A percentile compares a stretch with the other conserved stretches of the same genome.
Evolutionary conservation across 2,797 vertebrate genomes (phyloP).

Genomic region (Coluber constrictor): DNA sequence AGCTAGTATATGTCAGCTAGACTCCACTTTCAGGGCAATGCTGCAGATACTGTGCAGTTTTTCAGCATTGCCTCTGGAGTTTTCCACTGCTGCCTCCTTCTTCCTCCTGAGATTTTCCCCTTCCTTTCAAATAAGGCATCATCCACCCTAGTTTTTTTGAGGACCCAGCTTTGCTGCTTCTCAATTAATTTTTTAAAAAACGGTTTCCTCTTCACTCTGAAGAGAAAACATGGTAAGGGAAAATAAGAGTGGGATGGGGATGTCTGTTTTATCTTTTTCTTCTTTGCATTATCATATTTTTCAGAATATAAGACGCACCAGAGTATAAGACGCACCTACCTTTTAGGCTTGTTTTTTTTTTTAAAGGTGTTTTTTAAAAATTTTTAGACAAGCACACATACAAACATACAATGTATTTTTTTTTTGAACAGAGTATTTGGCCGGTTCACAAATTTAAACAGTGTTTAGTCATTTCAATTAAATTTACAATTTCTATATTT

Average conservation of each 20-base stretch:
- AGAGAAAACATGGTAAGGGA: no score
- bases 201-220: neutral
- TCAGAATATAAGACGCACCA: no score
- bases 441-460: no score
- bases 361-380: no score
- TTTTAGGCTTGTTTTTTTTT: no score
- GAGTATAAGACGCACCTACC: no score
- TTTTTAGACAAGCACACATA: no score
- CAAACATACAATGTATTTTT: no score
- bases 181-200: neutral
- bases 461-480: no score
- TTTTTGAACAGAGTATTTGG: no score
- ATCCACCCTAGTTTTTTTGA: neutral
- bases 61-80: neutral
- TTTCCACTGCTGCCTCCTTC: neutral
- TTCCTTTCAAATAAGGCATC: neutral
- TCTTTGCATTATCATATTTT: neutral
- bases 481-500: no score
- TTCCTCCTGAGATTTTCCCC: no score
- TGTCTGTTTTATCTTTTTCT: neutral
- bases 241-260: neutral
- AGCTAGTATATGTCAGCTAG: neutral
- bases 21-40: neutral
- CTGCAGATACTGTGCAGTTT: neutral
- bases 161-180: neutral